Percentiles rank a stretch among this genome's conserved stretches.
phyloP scores from a whole-genome alignment of 1,140 invertebrate genomes.

The Ceratina calcarata region DNA sequence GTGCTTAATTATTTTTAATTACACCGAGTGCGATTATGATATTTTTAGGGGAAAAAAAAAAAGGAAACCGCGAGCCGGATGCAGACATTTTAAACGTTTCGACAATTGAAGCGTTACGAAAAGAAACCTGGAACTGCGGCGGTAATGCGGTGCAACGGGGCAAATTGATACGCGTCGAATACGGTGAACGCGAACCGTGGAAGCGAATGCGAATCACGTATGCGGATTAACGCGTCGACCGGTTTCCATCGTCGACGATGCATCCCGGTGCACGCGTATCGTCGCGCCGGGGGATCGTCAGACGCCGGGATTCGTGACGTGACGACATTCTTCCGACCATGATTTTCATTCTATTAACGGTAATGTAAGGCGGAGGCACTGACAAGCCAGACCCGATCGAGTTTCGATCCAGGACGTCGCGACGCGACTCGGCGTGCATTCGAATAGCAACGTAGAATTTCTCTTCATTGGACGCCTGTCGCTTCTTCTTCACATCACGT shows the following conservation, averaged over 20 bases:
- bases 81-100: no score
- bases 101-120: no score
- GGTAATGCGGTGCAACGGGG: not conserved
- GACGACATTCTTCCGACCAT: conserved; percentile 7
- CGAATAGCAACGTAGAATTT: conserved; percentile 23
- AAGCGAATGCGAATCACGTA: conserved; percentile 17
- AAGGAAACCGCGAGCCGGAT: no score
- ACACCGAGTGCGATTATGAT: no score
- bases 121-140: not conserved
- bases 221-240: conserved; percentile 5
- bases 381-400: conserved; percentile 8
- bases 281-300: not conserved
- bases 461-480: not conserved
- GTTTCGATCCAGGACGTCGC: conserved; percentile 18
- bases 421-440: conserved; percentile 6
- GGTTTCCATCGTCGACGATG: conserved; percentile 19
- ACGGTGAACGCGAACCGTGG: no score
- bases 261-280: not conserved
- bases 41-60: no score
- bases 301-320: conserved; percentile 2
- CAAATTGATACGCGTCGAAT: conserved; percentile 26
- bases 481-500: not conserved
- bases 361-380: not conserved
- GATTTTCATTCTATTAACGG: conserved; percentile 30
- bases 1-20: no score